Evolutionary conservation across 2,113 vertebrate species (phyloP).

Genomic region (Spermophilus dauricus): DNA sequence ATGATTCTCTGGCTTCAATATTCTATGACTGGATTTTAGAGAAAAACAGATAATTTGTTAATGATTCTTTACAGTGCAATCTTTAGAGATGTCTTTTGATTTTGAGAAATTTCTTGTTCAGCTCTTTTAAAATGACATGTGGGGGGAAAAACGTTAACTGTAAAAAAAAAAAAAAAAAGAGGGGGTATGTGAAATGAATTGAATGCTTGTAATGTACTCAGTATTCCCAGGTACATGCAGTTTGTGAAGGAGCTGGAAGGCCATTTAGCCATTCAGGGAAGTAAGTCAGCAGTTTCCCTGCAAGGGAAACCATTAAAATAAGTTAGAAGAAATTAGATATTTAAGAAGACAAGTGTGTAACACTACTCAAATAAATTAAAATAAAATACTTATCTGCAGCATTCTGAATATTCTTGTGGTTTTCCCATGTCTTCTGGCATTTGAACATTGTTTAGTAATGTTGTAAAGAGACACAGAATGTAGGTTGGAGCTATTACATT

Average conservation of each 20-base stretch:
- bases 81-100: constrained; percentile 33
- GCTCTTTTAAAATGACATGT: constrained; percentile 32
- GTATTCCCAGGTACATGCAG: neutral
- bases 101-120: constrained; percentile 46
- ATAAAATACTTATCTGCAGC: constrained; percentile 2
- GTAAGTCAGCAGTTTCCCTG: neutral
- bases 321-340: constrained; percentile 28
- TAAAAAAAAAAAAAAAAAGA: neutral
- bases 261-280: neutral
- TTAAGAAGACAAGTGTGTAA: constrained; percentile 16
- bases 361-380: neutral
- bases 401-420: constrained; percentile 44
- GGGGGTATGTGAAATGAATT: neutral
- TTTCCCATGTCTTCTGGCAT: neutral
- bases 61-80: constrained; percentile 16
- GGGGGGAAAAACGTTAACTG: neutral
- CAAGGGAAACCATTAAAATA: constrained; percentile 43
- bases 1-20: neutral
- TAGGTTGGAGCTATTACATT: neutral
- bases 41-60: constrained; percentile 44
- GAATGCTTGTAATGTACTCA: neutral
- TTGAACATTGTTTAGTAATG: neutral
- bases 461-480: neutral
- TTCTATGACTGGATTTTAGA: constrained; percentile 42
- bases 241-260: constrained; percentile 5